These are phyloP conservation scores for Ophonus ardosiacus DNA, from an alignment of 2,888 invertebrate species.

Conservation along the genomic window DNA sequence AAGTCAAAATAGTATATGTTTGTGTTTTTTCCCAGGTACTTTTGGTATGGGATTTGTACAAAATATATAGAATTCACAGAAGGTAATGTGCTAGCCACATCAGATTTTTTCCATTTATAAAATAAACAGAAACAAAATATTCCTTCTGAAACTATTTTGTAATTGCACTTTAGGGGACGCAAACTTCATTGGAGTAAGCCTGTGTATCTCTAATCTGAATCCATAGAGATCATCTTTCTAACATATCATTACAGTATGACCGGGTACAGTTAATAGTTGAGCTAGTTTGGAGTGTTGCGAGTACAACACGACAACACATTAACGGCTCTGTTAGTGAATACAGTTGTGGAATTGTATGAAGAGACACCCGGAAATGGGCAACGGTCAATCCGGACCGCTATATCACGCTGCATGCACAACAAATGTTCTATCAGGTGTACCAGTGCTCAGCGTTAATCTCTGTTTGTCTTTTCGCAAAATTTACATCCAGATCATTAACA, in stretches of 20 bases:
- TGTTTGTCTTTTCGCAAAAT: background rate
- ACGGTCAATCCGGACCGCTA: conserved; percentile 53
- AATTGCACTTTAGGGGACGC: background rate
- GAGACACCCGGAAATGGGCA: conserved; percentile 47
- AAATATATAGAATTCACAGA: no score
- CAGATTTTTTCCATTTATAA: no score
- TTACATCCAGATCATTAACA: conserved; percentile 31
- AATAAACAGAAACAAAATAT: no score
- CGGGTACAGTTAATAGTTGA: conserved; percentile 30
- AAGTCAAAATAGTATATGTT: no score
- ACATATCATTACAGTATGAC: conserved; percentile 12
- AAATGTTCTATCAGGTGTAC: conserved; percentile 41
- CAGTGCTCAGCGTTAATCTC: background rate
- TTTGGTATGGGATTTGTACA: no score
- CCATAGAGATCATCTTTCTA: background rate
- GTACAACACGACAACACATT: conserved; percentile 38
- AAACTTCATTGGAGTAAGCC: background rate
- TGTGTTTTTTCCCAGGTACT: no score
- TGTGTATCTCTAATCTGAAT: background rate
- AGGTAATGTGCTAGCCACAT: no score
- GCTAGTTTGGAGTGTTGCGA: conserved; percentile 15
- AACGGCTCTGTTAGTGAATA: conserved; percentile 33
- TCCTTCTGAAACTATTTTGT: no score
- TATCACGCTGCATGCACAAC: conserved; percentile 45
- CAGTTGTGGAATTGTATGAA: conserved; percentile 42